Conservation (phyloP, 2,113 vertebrate genomes). For the Pseudorhombus dupliciocellatus region DNA sequence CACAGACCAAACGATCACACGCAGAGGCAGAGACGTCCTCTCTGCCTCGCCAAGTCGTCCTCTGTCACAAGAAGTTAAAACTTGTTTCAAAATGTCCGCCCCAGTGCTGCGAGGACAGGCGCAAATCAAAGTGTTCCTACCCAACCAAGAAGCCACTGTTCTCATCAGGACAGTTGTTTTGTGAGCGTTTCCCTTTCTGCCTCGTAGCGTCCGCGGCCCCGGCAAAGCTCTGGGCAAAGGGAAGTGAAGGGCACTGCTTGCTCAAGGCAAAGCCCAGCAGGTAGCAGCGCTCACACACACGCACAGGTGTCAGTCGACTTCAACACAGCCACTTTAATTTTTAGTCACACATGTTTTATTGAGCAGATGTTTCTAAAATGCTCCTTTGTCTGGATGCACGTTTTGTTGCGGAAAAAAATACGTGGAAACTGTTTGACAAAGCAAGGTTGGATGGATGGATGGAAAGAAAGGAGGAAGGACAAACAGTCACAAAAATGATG, state of each 20-base stretch:
- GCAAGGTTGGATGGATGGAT: background rate
- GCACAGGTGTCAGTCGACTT: constrained; percentile 7
- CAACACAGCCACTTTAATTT: constrained; percentile 12
- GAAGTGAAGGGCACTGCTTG: constrained; percentile 73
- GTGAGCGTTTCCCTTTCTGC: constrained; percentile 37
- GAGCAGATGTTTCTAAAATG: constrained; percentile 16
- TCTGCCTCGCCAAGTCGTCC: background rate
- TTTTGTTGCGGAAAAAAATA: too few relatives aligned
- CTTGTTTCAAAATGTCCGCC: constrained; percentile 1
- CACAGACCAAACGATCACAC: background rate
- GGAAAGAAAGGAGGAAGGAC: background rate
- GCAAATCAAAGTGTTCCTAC: constrained; percentile 41
- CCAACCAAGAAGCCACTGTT: constrained; percentile 49
- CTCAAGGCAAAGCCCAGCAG: constrained; percentile 75
- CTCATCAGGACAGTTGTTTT: constrained; percentile 49
- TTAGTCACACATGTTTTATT: constrained; percentile 3
- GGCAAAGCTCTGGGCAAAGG: constrained; percentile 73
- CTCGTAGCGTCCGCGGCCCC: constrained; percentile 41
- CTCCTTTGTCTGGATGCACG: constrained; percentile 4
- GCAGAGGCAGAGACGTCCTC: background rate
- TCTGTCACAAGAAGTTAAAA: background rate
- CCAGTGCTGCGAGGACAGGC: background rate
- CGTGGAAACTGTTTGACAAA: background rate
- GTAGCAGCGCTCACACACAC: constrained; percentile 34
- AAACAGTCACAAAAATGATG: too few relatives aligned